Evolutionary conservation across 2,797 vertebrate species (phyloP), one percentile per base, ranked within the genome.

Genomic region (Prionace glauca): DNA sequence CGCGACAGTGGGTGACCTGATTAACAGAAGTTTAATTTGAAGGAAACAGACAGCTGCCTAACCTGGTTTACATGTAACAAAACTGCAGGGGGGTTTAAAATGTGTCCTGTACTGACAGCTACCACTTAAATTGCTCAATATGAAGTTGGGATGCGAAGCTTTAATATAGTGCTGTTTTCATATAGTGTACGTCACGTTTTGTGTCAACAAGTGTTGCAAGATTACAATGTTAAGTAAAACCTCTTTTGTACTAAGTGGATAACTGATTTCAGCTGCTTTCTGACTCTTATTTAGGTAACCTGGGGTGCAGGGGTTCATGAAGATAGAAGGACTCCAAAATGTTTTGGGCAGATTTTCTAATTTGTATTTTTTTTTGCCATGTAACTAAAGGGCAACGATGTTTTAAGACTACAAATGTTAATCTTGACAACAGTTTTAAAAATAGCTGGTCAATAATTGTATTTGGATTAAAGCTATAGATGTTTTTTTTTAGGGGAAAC

Each of bases 371-470:
- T n/a, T 91, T 92, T 92, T 41, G 65, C 90, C 18, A n/a, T 36
- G 62, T 69, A 92, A 92, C 20, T 41, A n/a, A 41, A 20, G 60
- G n/a, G n/a, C 62, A 92, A 41, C 41, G 69, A 67, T 24, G 65
- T 92, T 92, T 92, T 92, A 69, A 69, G 69, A 67, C 62, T 92
- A 36, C 10, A 92, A 92, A 92, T 92, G 90, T 92, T 92, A 69
- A 92, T 24, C 90, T 20, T 92, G n/a, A 69, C 20, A 36, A 41
- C 18, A 36, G 20, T 92, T 88, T 56, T 65, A 32, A 87, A 86
- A 92, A 36, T 92, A 92, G 65, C 65, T 92, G 65, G 90, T 67
- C 62, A 32, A 91, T 32, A 91, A n/a, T 60, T 62, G 56, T 65
- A 36, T 2, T 36, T 67, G 90, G 20, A 92, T 69, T 11, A 8